These are phyloP conservation scores for Mimumesa dahlbomi DNA, from an alignment of 2,888 invertebrate genomes.

Conservation along the genomic window DNA sequence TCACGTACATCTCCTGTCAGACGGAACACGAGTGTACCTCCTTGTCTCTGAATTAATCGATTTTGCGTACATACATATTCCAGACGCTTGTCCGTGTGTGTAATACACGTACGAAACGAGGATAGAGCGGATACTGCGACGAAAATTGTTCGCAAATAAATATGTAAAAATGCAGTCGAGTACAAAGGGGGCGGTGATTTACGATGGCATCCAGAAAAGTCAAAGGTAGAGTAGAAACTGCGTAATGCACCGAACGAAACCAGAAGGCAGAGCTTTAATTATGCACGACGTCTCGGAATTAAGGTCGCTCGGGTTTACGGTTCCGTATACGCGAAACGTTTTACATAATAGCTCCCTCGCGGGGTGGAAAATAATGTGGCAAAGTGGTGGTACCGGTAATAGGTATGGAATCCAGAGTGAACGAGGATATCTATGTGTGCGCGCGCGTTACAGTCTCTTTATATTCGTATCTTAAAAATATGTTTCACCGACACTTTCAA, in stretches of 20 bases:
- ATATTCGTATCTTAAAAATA: no score
- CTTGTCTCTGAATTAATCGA: no score
- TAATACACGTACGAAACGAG: no score
- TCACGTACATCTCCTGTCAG: background rate
- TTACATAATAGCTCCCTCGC: slow-evolving; percentile 56
- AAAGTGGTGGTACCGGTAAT: slow-evolving; percentile 16
- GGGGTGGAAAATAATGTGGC: slow-evolving; percentile 50
- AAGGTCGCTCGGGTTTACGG: slow-evolving; percentile 55
- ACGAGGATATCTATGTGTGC: no score
- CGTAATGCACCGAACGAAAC: slow-evolving; percentile 46
- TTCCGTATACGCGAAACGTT: slow-evolving; percentile 45
- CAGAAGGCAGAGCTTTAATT: slow-evolving; percentile 49
- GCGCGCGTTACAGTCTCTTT: no score
- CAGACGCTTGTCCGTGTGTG: no score
- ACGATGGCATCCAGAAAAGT: slow-evolving; percentile 30
- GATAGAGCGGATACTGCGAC: no score
- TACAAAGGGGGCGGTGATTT: slow-evolving; percentile 22
- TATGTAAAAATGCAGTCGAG: no score
- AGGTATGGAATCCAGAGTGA: no score
- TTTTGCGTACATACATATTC: no score
- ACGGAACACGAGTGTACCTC: no score
- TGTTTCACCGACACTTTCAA: no score
- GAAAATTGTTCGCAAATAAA: slow-evolving; percentile 13
- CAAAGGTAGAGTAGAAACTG: slow-evolving; percentile 16
- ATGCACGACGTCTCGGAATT: slow-evolving; percentile 54